A percentile compares a stretch with the other conserved stretches of the same genome.
Conservation (phyloP, 2,113 vertebrate species). For the Octodon degus region DNA sequence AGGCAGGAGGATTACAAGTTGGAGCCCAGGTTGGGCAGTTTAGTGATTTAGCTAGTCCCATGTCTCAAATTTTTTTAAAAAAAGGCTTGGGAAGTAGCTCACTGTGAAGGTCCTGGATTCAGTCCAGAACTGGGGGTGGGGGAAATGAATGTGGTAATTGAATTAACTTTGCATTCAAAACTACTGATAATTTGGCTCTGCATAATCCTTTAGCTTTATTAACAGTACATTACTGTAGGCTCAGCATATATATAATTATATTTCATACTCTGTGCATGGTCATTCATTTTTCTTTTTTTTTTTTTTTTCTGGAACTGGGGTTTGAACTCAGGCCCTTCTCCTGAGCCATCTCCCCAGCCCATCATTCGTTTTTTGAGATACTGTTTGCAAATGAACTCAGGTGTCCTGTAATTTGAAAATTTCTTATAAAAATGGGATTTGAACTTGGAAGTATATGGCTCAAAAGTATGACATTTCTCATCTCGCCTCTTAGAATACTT, state of each 20-base stretch:
- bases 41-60: neutral
- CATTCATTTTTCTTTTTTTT: neutral
- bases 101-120: neutral
- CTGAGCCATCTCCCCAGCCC: no score
- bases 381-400: conserved; percentile 42
- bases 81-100: neutral
- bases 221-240: neutral
- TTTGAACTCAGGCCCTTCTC: no score
- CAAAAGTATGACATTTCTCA: neutral
- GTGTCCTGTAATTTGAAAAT: neutral
- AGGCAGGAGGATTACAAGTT: neutral
- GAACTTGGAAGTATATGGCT: neutral
- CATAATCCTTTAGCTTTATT: neutral
- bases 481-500: neutral
- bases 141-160: neutral
- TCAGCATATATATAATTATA: neutral
- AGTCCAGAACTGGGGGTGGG: no score
- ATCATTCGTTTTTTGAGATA: neutral
- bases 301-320: no score
- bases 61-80: neutral
- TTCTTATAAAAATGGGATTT: neutral
- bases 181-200: neutral
- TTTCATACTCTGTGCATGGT: neutral
- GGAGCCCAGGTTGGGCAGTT: neutral
- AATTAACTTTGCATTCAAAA: neutral